Evolutionary conservation across 2,113 vertebrate species (phyloP).

Genomic region (Columbina picui): DNA sequence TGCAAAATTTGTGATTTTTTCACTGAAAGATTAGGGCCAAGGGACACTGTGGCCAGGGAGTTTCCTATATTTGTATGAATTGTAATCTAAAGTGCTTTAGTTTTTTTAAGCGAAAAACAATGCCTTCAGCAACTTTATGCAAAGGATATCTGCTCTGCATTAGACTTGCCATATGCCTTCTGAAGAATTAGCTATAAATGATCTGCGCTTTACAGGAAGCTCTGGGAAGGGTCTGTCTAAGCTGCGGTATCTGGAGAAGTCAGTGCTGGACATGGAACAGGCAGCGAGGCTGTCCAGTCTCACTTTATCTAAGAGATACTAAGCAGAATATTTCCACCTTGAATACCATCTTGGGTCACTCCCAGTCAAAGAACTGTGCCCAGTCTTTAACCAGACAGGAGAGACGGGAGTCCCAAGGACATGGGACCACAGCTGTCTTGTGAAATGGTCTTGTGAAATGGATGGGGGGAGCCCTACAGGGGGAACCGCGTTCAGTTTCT

Average conservation of each 20-base stretch:
- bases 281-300: background rate
- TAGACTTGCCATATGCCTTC: background rate
- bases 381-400: background rate
- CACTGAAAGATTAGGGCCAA: background rate
- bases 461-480: background rate
- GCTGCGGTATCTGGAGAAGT: background rate
- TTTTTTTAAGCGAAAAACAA: background rate
- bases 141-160: conserved; percentile 21
- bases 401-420: background rate
- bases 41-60: background rate
- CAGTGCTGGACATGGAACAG: background rate
- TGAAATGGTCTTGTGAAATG: background rate
- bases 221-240: background rate
- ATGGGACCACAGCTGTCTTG: background rate
- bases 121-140: background rate
- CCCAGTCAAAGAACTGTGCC: background rate
- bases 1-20: background rate
- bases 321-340: background rate
- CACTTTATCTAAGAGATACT: background rate
- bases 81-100: background rate
- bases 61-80: background rate
- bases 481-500: background rate
- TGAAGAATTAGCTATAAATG: conserved; percentile 1
- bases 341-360: background rate
- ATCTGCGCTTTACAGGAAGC: background rate